Base-by-base conservation (phyloP, 2,888 invertebrate genomes). In the Latrodectus elegans region DNA sequence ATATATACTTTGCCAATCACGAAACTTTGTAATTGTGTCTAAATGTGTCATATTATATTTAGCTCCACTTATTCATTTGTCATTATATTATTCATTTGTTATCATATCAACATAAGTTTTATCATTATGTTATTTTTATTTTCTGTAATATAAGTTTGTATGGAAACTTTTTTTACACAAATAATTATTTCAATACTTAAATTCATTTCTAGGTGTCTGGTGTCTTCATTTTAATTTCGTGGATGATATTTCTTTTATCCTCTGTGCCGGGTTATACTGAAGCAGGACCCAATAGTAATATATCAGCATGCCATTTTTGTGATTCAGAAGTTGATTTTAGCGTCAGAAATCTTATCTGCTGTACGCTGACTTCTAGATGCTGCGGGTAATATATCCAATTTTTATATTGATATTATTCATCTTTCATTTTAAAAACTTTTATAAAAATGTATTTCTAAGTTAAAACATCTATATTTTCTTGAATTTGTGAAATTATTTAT, bases 271-370 rank as follows among this genome's bases (percentile, higher is more conserved):
- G 70, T 8, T 75, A 75, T 22, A 71, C 73, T 22, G 55, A 77
- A 8, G 88, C 79, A 11, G 88, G 79, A 0, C 79, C 83, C 0
- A 88, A 88, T 60, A 49, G 17, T 8, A 88, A 88, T 49, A 88
- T 88, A 8, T 51, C 51, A 6, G 79, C 79, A 0, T 88, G 88
- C 15, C 70, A 79, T 55, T 83, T 83, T 64, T 88, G 88, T 10
- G 87, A 87, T 67, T 77, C 77, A 22, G 76, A 71, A 2, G 79
- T 68, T 15, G 79, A 83, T 68, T 88, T 88, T 52, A 26, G 49
- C 8, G 82, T 88, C 4, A 26, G 88, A 8, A 88, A 88, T n/a
- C 12, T 83, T 0, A 8, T 88, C 0, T 88, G 88, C 14, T 88
- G 83, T n/a, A 22, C 70, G 6, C 26, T 77, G 8, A 83, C 68